Evolutionary conservation across 1,140 invertebrate genomes (phyloP), one percentile per base, ranked within the genome.

Genomic region (Sitobion miscanthi): DNA sequence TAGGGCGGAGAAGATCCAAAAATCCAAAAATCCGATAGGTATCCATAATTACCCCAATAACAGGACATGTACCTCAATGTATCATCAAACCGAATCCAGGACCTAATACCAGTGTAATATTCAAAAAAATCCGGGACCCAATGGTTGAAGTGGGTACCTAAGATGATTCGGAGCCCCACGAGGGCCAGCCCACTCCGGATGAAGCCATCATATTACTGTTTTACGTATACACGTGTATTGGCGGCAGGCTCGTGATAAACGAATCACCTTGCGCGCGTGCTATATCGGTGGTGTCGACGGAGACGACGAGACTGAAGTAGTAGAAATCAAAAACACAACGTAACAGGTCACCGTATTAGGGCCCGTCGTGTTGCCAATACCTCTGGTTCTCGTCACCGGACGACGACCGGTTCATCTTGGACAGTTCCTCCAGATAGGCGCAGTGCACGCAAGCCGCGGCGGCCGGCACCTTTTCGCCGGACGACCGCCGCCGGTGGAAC

Each of bases 401-500:
- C 2, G 94, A 94, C 49, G 94, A 91, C 45, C 94, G 54, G 25
- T 94, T 94, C 57, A 94, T 94, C 47, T 92, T 93, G n/a, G 86
- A 77, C 77, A 94, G 94, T n/a, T 95, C 95, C 83, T 95, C 95
- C 9, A 97, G 94, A 94, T 96, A 96, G 30, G 96, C 95, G 95
- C 97, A 96, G 94, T 97, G 96, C 94, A 97, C 96, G 95, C 96
- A 97, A 0, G 93, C 42, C 38, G 92, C 91, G 69, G 96, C 95
- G 90, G 96, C 96, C 93, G 96, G 96, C 47, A 96, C 96, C 94
- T 96, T 96, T 93, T 96, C 95, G 5, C 96, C 96, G 9, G 96
- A 96, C 23, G 96, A 96, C 86, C 96, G 95, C 8, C 97, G 95
- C 23, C 96, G 95, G 91, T 96, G 96, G 94, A 96, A 96, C 14